Percentiles rank a stretch among this genome's conserved stretches.
Conservation (phyloP, 2,797 vertebrate genomes). For the Poeciliopsis gracilis region DNA sequence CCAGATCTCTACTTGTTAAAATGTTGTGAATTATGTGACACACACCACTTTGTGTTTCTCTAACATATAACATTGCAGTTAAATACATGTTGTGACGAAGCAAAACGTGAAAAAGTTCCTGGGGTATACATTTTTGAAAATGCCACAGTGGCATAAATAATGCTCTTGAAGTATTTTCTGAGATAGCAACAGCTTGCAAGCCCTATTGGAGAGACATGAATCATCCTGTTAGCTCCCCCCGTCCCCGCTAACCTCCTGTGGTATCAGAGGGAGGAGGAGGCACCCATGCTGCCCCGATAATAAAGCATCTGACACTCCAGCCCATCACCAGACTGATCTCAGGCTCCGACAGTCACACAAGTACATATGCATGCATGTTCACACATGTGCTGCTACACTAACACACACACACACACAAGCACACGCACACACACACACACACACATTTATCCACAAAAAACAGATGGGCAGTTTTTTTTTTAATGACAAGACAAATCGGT, state of each 20-base stretch:
- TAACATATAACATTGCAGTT: neutral
- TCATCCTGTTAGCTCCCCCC: slow-evolving; percentile 67
- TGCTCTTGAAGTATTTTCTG: slow-evolving; percentile 59
- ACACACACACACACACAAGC: neutral
- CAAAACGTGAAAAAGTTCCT: neutral
- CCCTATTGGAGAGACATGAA: slow-evolving; percentile 58
- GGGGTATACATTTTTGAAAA: slow-evolving; percentile 19
- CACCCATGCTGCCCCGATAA: slow-evolving; percentile 44
- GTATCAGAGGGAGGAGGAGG: slow-evolving; percentile 24
- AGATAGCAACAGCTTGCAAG: slow-evolving; percentile 68
- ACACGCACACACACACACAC: neutral
- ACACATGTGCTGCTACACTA: neutral
- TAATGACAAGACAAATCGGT: slow-evolving; percentile 22
- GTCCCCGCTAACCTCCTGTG: slow-evolving; percentile 34
- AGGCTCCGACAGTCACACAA: slow-evolving; percentile 24
- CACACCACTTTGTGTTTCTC: neutral
- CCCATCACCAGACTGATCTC: slow-evolving; percentile 49
- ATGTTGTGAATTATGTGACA: neutral
- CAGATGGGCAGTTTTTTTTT: neutral
- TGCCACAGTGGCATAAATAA: slow-evolving; percentile 23
- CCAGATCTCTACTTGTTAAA: neutral
- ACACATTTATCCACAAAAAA: neutral
- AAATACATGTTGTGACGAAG: neutral
- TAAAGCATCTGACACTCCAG: slow-evolving; percentile 66
- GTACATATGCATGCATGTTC: slow-evolving; percentile 3